A percentile compares a stretch with the other conserved stretches of the same genome.
These are phyloP conservation scores for Borostomias antarcticus DNA, from an alignment of 2,797 vertebrate genomes.

Conservation along the genomic window DNA sequence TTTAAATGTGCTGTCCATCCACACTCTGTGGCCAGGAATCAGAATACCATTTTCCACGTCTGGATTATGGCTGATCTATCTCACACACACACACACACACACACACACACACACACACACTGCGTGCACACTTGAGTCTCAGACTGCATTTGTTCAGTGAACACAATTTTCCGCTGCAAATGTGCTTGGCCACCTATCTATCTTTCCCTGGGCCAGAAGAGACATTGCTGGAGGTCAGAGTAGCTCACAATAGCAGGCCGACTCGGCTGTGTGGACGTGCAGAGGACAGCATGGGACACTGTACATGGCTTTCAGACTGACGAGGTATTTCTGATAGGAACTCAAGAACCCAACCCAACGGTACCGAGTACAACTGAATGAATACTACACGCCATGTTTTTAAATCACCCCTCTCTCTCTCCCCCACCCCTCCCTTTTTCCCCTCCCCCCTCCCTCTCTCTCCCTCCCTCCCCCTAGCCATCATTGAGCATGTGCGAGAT, in stretches of 20 bases:
- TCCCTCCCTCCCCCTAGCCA: slow-evolving; percentile 73
- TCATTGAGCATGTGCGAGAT: slow-evolving; percentile 96
- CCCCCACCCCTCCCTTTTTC: neutral
- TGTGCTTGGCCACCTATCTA: slow-evolving; percentile 25
- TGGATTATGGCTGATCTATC: slow-evolving; percentile 7
- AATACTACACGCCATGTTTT: neutral
- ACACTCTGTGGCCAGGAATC: slow-evolving; percentile 23
- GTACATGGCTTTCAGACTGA: neutral
- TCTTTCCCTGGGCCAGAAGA: slow-evolving; percentile 17
- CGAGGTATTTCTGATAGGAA: too few species aligned
- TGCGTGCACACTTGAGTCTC: too few species aligned
- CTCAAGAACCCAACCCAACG: too few species aligned
- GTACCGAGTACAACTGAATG: neutral
- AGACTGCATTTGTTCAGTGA: neutral
- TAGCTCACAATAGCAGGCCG: slow-evolving; percentile 6
- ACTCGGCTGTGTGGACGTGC: too few species aligned
- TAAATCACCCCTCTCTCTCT: neutral
- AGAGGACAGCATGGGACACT: neutral
- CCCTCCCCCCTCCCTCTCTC: neutral
- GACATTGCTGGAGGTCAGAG: slow-evolving; percentile 25
- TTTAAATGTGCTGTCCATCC: slow-evolving; percentile 35
- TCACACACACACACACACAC: too few species aligned
- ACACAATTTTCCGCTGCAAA: slow-evolving; percentile 31
- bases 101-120: too few species aligned
- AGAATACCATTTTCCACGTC: slow-evolving; percentile 31